Evolutionary conservation across 2,888 invertebrate genomes (phyloP).

Genomic region (Amblyteles armatorius): DNA sequence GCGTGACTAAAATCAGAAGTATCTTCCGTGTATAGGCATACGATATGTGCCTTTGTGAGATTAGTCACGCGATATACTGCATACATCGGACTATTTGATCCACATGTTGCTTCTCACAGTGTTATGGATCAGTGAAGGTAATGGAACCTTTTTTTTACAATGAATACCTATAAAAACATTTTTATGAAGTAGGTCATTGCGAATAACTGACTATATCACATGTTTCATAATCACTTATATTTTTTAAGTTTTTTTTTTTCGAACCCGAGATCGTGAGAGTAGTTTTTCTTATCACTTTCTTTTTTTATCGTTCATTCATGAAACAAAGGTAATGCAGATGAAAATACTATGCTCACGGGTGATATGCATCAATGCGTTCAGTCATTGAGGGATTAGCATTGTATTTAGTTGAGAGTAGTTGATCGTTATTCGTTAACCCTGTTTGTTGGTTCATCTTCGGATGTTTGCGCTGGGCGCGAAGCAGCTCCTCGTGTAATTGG

Average conservation of each 20-base stretch:
- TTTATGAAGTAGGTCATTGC: neutral
- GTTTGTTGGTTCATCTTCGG: too few relatives aligned
- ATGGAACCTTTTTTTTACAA: neutral
- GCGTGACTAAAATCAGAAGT: neutral
- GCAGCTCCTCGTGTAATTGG: too few relatives aligned
- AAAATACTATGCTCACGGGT: neutral
- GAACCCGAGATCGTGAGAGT: neutral
- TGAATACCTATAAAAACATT: neutral
- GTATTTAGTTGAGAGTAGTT: too few relatives aligned
- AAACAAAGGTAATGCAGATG: neutral
- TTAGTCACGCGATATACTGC: neutral
- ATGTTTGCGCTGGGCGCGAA: too few relatives aligned
- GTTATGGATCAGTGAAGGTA: neutral
- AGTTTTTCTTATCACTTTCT: neutral
- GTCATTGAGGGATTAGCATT: too few relatives aligned
- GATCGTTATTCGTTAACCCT: too few relatives aligned
- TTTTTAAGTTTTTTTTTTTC: neutral
- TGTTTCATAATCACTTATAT: neutral
- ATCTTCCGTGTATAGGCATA: neutral
- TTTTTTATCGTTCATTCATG: neutral
- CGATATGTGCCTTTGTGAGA: neutral
- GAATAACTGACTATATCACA: neutral
- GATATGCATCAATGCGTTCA: neutral
- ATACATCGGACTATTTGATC: neutral
- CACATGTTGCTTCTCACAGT: neutral